Conservation (phyloP, 1,140 invertebrate genomes). For the Pogonognathellus flavescens region DNA sequence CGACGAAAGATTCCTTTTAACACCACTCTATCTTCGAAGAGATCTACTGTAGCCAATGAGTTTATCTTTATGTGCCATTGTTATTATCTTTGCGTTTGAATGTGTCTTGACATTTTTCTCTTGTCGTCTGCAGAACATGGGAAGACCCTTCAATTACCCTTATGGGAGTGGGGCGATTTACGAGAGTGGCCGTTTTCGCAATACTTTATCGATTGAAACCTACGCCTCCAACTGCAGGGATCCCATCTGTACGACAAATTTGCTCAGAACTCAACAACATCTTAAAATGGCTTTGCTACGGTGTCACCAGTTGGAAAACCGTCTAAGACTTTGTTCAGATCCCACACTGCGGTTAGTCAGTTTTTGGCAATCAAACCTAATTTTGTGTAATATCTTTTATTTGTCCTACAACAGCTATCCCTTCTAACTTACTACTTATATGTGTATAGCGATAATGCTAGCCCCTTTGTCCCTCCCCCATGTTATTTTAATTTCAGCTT, state of each 20-base stretch:
- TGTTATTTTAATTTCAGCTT: neutral
- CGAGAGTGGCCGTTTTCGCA: conserved; percentile 57
- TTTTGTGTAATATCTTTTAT: neutral
- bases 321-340: conserved; percentile 60
- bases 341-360: conserved; percentile 48
- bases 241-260: conserved; percentile 59
- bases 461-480: neutral
- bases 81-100: conserved; percentile 18
- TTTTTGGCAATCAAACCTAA: neutral
- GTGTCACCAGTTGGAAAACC: conserved; percentile 62
- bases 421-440: too few relatives aligned
- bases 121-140: conserved; percentile 62
- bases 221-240: conserved; percentile 57
- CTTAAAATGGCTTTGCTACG: conserved; percentile 59
- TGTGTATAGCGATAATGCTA: neutral
- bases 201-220: conserved; percentile 54
- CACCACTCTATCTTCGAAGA: too few relatives aligned
- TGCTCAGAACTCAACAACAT: conserved; percentile 64
- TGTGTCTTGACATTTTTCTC: conserved; percentile 36
- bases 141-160: conserved; percentile 60
- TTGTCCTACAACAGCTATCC: too few relatives aligned
- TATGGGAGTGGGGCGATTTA: conserved; percentile 57
- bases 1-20: too few relatives aligned
- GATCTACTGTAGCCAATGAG: too few relatives aligned
- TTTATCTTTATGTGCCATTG: neutral